These are phyloP conservation scores for Prionailurus bengalensis DNA, from an alignment of 2,113 vertebrate genomes.

Conservation along the genomic window DNA sequence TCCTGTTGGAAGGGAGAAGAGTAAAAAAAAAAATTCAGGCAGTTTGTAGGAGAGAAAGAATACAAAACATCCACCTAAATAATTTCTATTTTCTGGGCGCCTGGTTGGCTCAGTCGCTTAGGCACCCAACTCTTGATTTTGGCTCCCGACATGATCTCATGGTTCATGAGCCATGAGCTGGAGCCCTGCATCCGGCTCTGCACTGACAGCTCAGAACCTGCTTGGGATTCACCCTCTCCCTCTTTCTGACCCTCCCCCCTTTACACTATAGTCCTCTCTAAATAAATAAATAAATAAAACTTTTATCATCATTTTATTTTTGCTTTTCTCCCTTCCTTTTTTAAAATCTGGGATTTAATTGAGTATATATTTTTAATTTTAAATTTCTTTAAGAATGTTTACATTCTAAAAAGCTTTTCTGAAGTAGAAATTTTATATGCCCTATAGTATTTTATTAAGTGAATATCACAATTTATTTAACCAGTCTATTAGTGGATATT, in stretches of 20 bases:
- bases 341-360: not conserved
- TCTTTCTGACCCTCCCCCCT: no score
- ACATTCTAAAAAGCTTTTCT: not conserved
- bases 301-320: conserved; percentile 22
- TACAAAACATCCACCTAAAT: not conserved
- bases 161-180: no score
- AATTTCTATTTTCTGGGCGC: not conserved
- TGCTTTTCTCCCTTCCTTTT: not conserved
- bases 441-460: not conserved
- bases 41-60: not conserved
- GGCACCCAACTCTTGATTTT: no score
- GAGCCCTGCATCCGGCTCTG: no score
- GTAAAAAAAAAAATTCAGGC: not conserved
- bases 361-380: not conserved
- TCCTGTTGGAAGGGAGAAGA: not conserved
- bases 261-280: no score
- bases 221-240: no score
- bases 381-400: not conserved
- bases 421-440: not conserved
- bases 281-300: not conserved
- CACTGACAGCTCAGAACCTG: no score
- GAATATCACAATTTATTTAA: not conserved
- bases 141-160: no score
- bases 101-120: no score
- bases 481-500: not conserved